phyloP scores from a whole-genome alignment of 2,888 invertebrate species.

The Aricia artaxerxes region DNA sequence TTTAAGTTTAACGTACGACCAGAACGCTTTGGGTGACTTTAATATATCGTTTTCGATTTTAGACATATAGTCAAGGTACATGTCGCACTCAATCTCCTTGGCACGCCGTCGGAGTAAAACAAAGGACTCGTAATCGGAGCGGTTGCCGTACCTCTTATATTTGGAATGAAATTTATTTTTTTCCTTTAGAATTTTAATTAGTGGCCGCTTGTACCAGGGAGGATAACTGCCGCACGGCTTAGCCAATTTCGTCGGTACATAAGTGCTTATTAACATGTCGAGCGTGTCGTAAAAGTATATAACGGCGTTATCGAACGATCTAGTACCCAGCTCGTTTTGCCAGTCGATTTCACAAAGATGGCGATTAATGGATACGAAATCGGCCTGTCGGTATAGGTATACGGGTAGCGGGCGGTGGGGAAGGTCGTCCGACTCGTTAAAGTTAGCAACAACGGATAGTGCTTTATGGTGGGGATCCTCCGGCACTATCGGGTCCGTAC shows the following conservation, averaged over 20 bases:
- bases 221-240: neutral
- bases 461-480: neutral
- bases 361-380: too few relatives aligned
- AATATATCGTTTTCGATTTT: neutral
- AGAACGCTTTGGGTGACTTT: neutral
- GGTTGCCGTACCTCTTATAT: neutral
- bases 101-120: neutral
- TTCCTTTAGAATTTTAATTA: neutral
- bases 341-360: too few relatives aligned
- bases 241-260: too few relatives aligned
- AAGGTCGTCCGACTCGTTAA: too few relatives aligned
- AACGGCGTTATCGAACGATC: too few relatives aligned
- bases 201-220: neutral
- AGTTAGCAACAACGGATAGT: too few relatives aligned
- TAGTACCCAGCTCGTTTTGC: too few relatives aligned
- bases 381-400: too few relatives aligned
- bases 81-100: neutral
- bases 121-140: slow-evolving; percentile 1
- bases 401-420: too few relatives aligned
- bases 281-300: neutral
- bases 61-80: neutral
- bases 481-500: neutral
- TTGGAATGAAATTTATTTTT: neutral
- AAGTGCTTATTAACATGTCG: neutral
- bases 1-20: neutral